Evolutionary conservation across 2,888 invertebrate species (phyloP).

Genomic region (Noctua comes): DNA sequence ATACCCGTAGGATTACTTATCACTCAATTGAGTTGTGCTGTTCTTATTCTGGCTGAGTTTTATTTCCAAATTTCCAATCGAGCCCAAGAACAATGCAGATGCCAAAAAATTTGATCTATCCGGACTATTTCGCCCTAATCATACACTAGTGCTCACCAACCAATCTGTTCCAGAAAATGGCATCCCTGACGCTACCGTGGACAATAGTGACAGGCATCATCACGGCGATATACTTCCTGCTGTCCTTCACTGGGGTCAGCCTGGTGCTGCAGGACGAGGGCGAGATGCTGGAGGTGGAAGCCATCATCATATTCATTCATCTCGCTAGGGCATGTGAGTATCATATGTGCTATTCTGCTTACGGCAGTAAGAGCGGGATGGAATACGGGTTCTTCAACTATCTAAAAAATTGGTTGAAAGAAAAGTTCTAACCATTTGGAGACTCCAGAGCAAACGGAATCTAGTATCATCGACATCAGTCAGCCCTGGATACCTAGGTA

Average conservation of each 20-base stretch:
- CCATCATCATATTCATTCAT: slow-evolving; percentile 78
- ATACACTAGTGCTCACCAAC: background rate
- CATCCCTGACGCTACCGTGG: slow-evolving; percentile 86
- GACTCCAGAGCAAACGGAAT: background rate
- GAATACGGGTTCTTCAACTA: background rate
- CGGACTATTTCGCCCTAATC: background rate
- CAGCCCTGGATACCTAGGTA: background rate
- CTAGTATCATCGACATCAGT: background rate
- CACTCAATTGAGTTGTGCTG: background rate
- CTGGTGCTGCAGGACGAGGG: slow-evolving; percentile 85
- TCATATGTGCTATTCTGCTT: background rate
- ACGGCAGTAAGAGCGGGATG: background rate
- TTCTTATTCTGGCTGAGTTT: background rate
- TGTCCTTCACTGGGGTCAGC: slow-evolving; percentile 85
- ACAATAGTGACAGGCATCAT: slow-evolving; percentile 87
- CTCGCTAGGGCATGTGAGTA: slow-evolving; percentile 83
- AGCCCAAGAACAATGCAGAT: background rate
- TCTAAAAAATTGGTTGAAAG: too few relatives aligned
- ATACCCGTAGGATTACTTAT: background rate
- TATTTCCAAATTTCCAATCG: background rate
- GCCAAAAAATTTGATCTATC: background rate
- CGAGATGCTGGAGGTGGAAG: slow-evolving; percentile 79
- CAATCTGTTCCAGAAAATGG: slow-evolving; percentile 77
- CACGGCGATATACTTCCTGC: slow-evolving; percentile 83
- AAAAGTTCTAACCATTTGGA: too few relatives aligned